Evolutionary conservation across 2,797 vertebrate genomes (phyloP).

Genomic region (Neosalanx taihuensis): DNA sequence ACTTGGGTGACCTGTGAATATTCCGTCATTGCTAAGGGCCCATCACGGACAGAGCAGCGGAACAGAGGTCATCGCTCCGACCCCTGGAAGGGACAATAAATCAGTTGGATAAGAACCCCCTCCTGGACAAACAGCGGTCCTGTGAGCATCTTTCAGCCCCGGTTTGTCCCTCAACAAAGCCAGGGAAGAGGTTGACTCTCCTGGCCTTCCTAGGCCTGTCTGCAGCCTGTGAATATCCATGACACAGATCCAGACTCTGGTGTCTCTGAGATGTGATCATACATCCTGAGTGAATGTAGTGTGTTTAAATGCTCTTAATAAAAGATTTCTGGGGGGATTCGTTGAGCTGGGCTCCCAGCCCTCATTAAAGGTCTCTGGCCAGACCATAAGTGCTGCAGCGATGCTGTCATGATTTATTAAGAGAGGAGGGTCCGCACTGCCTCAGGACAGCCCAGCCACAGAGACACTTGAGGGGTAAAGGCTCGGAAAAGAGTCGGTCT

Average conservation of each 20-base stretch:
- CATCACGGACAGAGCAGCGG: conserved; percentile 51
- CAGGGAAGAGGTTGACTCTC: too few species aligned
- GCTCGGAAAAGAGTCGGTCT: conserved; percentile 64
- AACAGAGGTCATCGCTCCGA: conserved; percentile 56
- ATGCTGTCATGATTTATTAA: conserved; percentile 79
- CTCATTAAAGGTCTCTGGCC: conserved; percentile 76
- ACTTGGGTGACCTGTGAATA: conserved; percentile 34
- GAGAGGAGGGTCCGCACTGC: conserved; percentile 60
- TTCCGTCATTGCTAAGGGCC: conserved; percentile 44
- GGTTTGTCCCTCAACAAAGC: too few species aligned
- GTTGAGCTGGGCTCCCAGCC: conserved; percentile 55
- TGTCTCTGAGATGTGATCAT: conserved; percentile 52
- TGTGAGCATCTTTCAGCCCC: background rate
- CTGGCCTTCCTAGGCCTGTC: background rate
- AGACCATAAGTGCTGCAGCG: conserved; percentile 71
- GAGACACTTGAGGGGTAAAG: conserved; percentile 76
- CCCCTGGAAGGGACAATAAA: conserved; percentile 47
- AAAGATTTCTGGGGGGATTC: conserved; percentile 73
- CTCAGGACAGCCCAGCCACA: conserved; percentile 73
- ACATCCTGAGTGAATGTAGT: conserved; percentile 57
- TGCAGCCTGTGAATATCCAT: conserved; percentile 43
- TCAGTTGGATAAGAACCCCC: too few species aligned
- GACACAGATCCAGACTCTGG: conserved; percentile 58
- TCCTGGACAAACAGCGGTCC: background rate
- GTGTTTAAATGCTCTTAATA: conserved; percentile 77